These are phyloP conservation scores for Mesoligia furuncula DNA, from an alignment of 2,888 invertebrate species.

Conservation along the genomic window DNA sequence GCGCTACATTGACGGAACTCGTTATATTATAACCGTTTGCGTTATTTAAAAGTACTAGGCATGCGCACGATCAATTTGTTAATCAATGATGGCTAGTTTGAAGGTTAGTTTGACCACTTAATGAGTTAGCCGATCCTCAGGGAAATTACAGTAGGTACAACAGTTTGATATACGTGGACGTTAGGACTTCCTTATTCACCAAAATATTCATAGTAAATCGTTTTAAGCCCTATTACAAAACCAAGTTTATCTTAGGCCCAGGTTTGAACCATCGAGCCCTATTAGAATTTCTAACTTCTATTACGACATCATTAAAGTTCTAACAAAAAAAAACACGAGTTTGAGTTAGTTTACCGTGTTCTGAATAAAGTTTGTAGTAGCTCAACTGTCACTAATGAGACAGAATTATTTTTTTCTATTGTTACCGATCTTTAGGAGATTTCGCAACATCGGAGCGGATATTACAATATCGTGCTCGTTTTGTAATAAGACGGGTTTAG, in stretches of 20 bases:
- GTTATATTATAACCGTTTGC: not conserved
- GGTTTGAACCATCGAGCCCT: not conserved
- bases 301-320: not conserved
- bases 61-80: not conserved
- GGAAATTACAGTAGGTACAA: constrained; percentile 6
- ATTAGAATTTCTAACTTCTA: not conserved
- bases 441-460: too few species aligned
- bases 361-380: not conserved
- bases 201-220: not conserved
- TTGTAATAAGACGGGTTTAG: not conserved
- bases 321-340: not conserved
- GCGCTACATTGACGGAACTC: not conserved
- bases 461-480: too few species aligned
- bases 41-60: not conserved
- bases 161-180: not conserved
- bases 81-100: constrained; percentile 2
- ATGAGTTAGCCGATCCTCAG: constrained; percentile 2
- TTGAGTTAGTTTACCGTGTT: not conserved
- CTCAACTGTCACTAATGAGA: too few species aligned
- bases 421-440: too few species aligned
- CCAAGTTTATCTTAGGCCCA: not conserved
- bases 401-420: too few species aligned
- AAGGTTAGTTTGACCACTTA: not conserved
- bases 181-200: not conserved
- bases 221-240: not conserved